Evolutionary conservation across 2,888 invertebrate species (phyloP).

Genomic region (Clitarchus hookeri): DNA sequence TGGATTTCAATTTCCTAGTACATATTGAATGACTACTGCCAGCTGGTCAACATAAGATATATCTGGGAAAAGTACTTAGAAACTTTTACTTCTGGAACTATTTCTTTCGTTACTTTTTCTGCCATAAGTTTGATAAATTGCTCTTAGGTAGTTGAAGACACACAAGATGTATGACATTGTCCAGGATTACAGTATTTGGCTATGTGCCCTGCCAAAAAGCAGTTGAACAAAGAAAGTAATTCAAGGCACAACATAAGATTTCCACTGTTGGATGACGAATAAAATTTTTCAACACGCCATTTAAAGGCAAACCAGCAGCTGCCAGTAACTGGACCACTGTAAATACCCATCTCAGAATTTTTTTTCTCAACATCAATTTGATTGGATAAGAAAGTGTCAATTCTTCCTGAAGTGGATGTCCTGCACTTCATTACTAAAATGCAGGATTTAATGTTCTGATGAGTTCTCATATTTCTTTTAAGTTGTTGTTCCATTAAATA

Average conservation of each 20-base stretch:
- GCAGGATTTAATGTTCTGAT: too few species aligned
- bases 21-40: slow-evolving; percentile 5
- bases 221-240: not conserved
- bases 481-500: too few species aligned
- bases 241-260: slow-evolving; percentile 5
- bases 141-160: not conserved
- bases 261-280: not conserved
- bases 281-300: not conserved
- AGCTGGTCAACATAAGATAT: not conserved
- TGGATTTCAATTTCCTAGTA: slow-evolving; percentile 10
- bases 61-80: not conserved
- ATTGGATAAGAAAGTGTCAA: not conserved
- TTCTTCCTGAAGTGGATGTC: not conserved
- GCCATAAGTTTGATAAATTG: not conserved
- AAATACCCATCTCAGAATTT: not conserved
- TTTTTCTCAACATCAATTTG: not conserved
- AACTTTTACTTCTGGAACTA: not conserved
- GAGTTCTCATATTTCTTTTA: too few species aligned
- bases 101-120: slow-evolving; percentile 19
- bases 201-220: not conserved
- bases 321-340: not conserved
- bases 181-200: not conserved
- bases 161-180: not conserved
- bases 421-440: too few species aligned
- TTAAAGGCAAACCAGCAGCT: not conserved